Evolutionary conservation across 2,113 vertebrate genomes (phyloP), one percentile per base, ranked within the genome.

Genomic region (Enhydra lutris): DNA sequence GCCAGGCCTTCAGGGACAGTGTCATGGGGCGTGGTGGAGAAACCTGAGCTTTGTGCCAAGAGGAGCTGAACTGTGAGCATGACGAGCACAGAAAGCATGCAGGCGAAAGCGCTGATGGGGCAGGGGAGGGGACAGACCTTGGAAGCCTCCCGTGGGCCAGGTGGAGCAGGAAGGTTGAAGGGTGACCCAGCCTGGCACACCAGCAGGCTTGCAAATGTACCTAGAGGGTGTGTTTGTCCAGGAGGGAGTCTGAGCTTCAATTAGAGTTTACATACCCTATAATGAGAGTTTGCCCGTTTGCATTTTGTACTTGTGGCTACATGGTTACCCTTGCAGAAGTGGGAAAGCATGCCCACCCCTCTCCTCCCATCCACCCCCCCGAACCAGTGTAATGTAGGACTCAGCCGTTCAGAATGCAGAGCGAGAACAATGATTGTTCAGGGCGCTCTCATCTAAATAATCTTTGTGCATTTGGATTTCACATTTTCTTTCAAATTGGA

Each of bases 401-500:
- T 98, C 98, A 96, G 97, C 98, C 97, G 94, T 96, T 94, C 74
- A 78, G 83, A 79, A 94, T 0, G 2, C 39, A 63, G 57, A 94
- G 89, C 97, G 98, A 98, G 97, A 88, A 45, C 92, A 98, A 97
- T 98, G 91, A 98, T 92, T 97, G 91, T 95, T 98, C 95, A 83
- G 95, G 57, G 55, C 96, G 98, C 97, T 96, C 97, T 96, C 98
- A 98, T 98, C 98, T 97, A 96, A 95, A 97, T 97, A 97, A 98
- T 99, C 95, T 98, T 96, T 91, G 87, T 97, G 97, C 96, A 47
- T 97, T 96, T 97, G 84, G 89, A 97, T 98, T 97, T 96, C 94
- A 90, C 97, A 95, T 98, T 98, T 98, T 94, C 95, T 98, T 99
- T 99, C 98, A 98, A 99, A 98, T 92, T 92, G 86, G 71, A 98